phyloP scores from a whole-genome alignment of 2,888 invertebrate species.

The Emmelina monodactyla region DNA sequence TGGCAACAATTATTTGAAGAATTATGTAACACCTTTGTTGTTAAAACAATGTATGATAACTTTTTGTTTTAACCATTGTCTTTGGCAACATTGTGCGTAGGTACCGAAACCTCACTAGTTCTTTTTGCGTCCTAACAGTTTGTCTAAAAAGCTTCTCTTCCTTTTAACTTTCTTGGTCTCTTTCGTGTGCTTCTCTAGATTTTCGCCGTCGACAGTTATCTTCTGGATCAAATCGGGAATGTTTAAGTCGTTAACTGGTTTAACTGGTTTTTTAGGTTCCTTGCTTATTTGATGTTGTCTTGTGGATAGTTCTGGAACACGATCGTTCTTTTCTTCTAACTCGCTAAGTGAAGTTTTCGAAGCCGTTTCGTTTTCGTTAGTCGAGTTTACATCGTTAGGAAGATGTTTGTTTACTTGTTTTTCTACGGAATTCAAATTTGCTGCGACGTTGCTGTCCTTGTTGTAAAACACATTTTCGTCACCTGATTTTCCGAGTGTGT shows the following conservation, averaged over 20 bases:
- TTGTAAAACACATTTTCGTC: constrained; percentile 51
- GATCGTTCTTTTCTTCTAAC: constrained; percentile 44
- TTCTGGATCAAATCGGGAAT: constrained; percentile 52
- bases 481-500: constrained; percentile 24
- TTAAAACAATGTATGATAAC: too few relatives aligned
- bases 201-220: constrained; percentile 43
- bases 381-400: constrained; percentile 7
- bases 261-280: constrained; percentile 31
- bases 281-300: constrained; percentile 30
- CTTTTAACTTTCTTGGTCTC: constrained; percentile 47
- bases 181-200: constrained; percentile 34
- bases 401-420: constrained; percentile 19
- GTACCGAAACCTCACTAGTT: constrained; percentile 29
- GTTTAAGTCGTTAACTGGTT: constrained; percentile 38
- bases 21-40: too few relatives aligned
- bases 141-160: constrained; percentile 57
- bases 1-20: constrained; percentile 42
- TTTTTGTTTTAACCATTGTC: constrained; percentile 36
- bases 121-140: constrained; percentile 53
- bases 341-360: constrained; percentile 37
- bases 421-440: constrained; percentile 29
- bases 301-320: constrained; percentile 44
- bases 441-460: too few relatives aligned
- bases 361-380: constrained; percentile 20
- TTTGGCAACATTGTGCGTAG: constrained; percentile 42